Conservation (phyloP, 2,888 invertebrate species). For the Heterodera filipjevi region DNA sequence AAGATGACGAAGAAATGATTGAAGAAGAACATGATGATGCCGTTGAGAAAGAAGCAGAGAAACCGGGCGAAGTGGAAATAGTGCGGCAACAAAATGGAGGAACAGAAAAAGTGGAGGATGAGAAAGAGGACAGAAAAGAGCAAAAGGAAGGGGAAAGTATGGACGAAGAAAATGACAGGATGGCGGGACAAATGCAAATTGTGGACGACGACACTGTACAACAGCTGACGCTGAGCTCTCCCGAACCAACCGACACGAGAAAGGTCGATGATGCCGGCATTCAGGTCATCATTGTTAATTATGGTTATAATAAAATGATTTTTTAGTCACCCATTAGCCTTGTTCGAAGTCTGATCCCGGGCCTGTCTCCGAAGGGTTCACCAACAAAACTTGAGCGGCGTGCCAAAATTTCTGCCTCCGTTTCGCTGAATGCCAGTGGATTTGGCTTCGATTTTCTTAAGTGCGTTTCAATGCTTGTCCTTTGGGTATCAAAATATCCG, state of each 20-base stretch:
- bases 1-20: background rate
- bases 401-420: background rate
- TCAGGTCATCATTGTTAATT: background rate
- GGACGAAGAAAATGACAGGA: background rate
- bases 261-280: background rate
- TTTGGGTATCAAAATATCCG: background rate
- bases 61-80: too few species aligned
- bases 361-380: background rate
- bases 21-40: background rate
- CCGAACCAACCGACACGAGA: background rate
- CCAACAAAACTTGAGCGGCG: background rate
- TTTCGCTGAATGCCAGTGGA: background rate
- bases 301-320: background rate
- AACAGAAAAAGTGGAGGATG: too few species aligned
- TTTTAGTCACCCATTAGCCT: slow-evolving; percentile 11
- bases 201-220: too few species aligned
- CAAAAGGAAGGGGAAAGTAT: background rate
- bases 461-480: background rate
- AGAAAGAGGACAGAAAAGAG: background rate
- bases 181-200: too few species aligned
- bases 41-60: too few species aligned
- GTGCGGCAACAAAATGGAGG: too few species aligned
- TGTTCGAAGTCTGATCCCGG: background rate
- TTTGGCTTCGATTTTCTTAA: slow-evolving; percentile 9
- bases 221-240: too few species aligned